phyloP scores from a whole-genome alignment of 1,140 invertebrate genomes.

The Dysdera silvatica region DNA sequence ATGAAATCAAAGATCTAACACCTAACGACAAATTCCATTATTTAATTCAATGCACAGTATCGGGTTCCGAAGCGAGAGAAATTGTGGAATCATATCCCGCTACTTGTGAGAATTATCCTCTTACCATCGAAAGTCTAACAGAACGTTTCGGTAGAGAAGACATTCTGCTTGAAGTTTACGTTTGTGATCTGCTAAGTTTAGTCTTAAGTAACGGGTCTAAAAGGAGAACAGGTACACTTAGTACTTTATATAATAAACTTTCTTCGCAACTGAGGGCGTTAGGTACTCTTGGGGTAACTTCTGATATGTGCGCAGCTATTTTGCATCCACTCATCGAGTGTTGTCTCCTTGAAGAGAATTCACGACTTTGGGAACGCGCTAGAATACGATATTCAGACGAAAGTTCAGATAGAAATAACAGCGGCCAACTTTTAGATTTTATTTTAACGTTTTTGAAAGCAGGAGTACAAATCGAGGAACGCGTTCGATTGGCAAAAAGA shows the following conservation, averaged over 20 bases:
- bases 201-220: neutral
- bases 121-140: constrained; percentile 26
- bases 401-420: neutral
- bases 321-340: constrained; percentile 37
- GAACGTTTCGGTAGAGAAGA: constrained; percentile 27
- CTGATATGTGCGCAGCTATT: constrained; percentile 36
- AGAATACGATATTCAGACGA: neutral
- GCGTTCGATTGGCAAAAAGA: neutral
- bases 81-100: neutral
- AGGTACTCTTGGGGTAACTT: constrained; percentile 36
- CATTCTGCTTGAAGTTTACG: constrained; percentile 25
- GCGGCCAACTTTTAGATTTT: neutral
- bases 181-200: constrained; percentile 15
- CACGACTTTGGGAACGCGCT: neutral
- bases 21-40: constrained; percentile 11
- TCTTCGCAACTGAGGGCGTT: constrained; percentile 36
- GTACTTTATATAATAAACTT: constrained; percentile 30
- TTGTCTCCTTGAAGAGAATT: neutral
- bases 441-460: neutral
- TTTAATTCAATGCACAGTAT: neutral
- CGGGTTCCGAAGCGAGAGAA: neutral
- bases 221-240: neutral
- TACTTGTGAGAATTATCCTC: neutral
- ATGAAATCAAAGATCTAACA: constrained; percentile 7
- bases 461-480: neutral